Evolutionary conservation across 2,797 vertebrate genomes (phyloP).

Genomic region (Pipistrellus pipistrellus): DNA sequence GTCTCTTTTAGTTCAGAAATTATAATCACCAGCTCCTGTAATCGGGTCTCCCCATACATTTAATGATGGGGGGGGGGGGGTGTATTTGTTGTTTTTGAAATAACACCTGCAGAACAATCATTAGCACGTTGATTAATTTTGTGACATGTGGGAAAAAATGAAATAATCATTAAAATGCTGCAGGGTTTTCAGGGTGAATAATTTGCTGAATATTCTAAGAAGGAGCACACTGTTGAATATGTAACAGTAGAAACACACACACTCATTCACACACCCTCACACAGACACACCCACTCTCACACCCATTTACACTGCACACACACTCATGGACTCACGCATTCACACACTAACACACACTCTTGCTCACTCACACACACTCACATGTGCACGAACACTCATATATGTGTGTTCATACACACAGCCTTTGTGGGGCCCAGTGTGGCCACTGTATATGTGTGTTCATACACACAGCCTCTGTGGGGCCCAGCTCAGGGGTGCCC

Average conservation of each 20-base stretch:
- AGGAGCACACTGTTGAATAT: conserved; percentile 67
- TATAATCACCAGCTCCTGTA: neutral
- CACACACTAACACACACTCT: neutral
- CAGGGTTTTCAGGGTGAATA: conserved; percentile 81
- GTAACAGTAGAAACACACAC: conserved; percentile 30
- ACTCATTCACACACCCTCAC: neutral
- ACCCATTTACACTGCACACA: neutral
- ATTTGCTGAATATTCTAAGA: conserved; percentile 79
- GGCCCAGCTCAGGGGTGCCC: rapidly evolving
- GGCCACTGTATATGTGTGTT: neutral
- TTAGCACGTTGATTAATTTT: conserved; percentile 85
- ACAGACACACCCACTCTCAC: neutral
- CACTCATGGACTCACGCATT: neutral
- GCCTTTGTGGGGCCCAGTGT: neutral
- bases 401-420: neutral
- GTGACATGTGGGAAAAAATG: conserved; percentile 71
- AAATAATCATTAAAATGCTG: conserved; percentile 75
- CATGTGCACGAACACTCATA: neutral
- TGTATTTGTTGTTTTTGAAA: conserved; percentile 80
- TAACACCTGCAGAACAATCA: conserved; percentile 81
- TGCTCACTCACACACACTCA: neutral
- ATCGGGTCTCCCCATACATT: conserved; percentile 25
- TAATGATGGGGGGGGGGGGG: conserved; percentile 47
- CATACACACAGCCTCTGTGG: neutral
- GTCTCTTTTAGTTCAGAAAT: conserved; percentile 21